A percentile compares a stretch with the other conserved stretches of the same genome.
phyloP scores from a whole-genome alignment of 2,113 vertebrate genomes.

The Varanus komodoensis region DNA sequence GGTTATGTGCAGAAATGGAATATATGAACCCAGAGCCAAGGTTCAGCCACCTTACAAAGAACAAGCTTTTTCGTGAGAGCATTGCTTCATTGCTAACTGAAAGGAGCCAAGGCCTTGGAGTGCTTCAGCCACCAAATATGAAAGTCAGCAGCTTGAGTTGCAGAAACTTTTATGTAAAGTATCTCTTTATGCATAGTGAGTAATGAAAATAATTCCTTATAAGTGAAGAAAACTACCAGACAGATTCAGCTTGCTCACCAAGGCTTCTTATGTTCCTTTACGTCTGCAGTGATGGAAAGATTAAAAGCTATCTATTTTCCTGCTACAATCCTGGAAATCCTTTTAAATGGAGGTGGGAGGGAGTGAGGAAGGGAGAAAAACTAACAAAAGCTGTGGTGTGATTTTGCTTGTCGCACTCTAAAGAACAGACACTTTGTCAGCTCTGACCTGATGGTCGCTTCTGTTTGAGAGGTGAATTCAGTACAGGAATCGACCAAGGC shows the following conservation, averaged over 20 bases:
- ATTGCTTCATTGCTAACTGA: slow-evolving; percentile 1
- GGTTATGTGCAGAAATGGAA: background rate
- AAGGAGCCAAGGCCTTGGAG: slow-evolving; percentile 22
- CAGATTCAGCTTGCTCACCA: slow-evolving; percentile 43
- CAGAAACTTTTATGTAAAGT: slow-evolving; percentile 43
- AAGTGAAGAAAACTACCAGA: slow-evolving; percentile 59
- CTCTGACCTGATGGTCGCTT: slow-evolving; percentile 30
- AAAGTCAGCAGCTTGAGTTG: slow-evolving; percentile 48
- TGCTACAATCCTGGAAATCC: background rate
- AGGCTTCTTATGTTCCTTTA: slow-evolving; percentile 41
- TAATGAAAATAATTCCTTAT: slow-evolving; percentile 64
- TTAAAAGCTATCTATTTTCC: slow-evolving; percentile 42
- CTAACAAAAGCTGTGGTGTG: slow-evolving; percentile 19
- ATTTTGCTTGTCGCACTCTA: slow-evolving; percentile 18
- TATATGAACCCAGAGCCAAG: slow-evolving; percentile 31
- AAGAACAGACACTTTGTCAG: slow-evolving; percentile 34
- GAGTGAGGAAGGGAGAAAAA: background rate
- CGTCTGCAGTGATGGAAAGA: slow-evolving; percentile 15
- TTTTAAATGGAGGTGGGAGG: slow-evolving; percentile 35
- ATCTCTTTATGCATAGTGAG: slow-evolving; percentile 58
- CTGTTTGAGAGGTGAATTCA: slow-evolving; percentile 45
- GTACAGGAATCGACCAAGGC: background rate
- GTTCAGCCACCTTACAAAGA: slow-evolving; percentile 40
- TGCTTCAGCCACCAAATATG: slow-evolving; percentile 48
- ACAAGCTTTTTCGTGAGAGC: background rate